Conservation (phyloP, 2,888 invertebrate species). For the Cryptus viduatorius region DNA sequence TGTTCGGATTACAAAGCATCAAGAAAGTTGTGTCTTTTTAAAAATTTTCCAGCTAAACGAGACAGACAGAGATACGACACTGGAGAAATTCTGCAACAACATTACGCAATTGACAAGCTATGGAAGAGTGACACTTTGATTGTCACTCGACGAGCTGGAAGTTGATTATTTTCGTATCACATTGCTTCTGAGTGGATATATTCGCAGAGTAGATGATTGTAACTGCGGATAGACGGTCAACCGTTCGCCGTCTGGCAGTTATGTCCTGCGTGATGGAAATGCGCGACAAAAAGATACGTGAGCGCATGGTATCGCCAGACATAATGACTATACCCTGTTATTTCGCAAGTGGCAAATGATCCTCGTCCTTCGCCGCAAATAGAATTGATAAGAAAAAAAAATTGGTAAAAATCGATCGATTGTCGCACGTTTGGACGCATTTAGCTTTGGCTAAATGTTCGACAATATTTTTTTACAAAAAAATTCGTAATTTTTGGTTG, state of each 20-base stretch:
- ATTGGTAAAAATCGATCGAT: neutral
- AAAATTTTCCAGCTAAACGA: neutral
- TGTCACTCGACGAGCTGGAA: conserved; percentile 33
- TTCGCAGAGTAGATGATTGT: conserved; percentile 28
- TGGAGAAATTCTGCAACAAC: neutral
- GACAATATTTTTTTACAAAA: neutral
- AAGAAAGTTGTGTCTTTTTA: conserved; percentile 5
- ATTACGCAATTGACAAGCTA: conserved; percentile 18
- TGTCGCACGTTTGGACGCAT: neutral
- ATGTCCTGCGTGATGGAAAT: conserved; percentile 30
- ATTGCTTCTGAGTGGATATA: conserved; percentile 27
- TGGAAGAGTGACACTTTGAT: conserved; percentile 35
- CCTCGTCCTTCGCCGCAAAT: conserved; percentile 48
- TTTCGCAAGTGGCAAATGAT: conserved; percentile 60
- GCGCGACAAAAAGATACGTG: conserved; percentile 13
- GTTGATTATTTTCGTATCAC: conserved; percentile 31
- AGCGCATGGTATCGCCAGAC: conserved; percentile 14
- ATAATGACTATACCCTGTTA: conserved; percentile 10
- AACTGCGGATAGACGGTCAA: conserved; percentile 25
- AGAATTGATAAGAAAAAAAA: conserved; percentile 8
- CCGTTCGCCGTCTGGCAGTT: conserved; percentile 37
- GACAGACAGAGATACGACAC: neutral
- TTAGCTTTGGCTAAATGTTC: neutral
- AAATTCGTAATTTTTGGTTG: neutral
- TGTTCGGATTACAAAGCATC: neutral